Percentiles rank a stretch among this genome's conserved stretches.
Evolutionary conservation across 1,140 invertebrate genomes (phyloP).

Genomic region (Danaus melanippus): DNA sequence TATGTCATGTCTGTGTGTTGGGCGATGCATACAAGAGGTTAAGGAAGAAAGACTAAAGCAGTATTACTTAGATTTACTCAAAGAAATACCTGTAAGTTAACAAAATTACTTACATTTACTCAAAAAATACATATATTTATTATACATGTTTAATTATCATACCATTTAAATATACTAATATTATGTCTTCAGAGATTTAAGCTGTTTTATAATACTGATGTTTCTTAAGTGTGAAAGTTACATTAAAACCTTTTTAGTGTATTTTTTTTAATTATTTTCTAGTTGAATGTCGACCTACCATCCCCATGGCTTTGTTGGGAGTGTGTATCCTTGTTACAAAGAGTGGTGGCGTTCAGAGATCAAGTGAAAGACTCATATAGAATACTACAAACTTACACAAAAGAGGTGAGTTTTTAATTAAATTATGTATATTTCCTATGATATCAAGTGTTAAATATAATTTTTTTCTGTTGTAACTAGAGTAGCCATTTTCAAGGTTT

Average conservation of each 20-base stretch:
- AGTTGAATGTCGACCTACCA: neutral
- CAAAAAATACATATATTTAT: neutral
- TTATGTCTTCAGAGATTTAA: no score
- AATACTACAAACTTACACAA: constrained; percentile 48
- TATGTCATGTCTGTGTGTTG: constrained; percentile 49
- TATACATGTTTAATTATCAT: neutral
- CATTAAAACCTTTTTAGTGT: no score
- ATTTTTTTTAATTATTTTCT: neutral
- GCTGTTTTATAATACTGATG: no score
- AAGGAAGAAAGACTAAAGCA: constrained; percentile 33
- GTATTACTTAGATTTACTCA: constrained; percentile 42
- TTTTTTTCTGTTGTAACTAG: neutral
- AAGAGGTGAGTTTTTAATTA: constrained; percentile 33
- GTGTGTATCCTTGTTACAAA: constrained; percentile 41
- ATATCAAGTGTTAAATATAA: neutral
- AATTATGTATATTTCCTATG: constrained; percentile 4
- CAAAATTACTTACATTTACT: neutral
- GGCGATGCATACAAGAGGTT: constrained; percentile 29
- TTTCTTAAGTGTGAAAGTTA: no score
- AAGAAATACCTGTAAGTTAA: constrained; percentile 51
- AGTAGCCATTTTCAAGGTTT: neutral
- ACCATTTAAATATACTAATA: neutral
- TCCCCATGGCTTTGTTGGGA: constrained; percentile 48
- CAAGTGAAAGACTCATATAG: constrained; percentile 54
- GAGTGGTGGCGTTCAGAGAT: constrained; percentile 37